phyloP scores from a whole-genome alignment of 2,797 vertebrate genomes.

The Trachurus trachurus region DNA sequence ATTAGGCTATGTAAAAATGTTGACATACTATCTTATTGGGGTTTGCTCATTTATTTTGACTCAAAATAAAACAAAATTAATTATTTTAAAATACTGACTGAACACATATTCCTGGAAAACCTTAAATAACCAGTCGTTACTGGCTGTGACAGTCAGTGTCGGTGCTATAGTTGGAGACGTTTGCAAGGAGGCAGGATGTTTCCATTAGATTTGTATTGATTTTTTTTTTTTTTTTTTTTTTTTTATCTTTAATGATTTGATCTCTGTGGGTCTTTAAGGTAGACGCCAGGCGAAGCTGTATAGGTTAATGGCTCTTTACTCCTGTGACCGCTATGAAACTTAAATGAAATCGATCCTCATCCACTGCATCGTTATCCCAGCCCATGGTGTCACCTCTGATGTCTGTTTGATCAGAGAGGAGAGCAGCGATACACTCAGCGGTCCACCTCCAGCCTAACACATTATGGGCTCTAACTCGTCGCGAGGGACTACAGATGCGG shows the following conservation, averaged over 20 bases:
- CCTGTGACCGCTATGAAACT: constrained; percentile 61
- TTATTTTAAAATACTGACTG: neutral
- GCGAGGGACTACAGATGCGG: neutral
- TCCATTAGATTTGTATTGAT: constrained; percentile 64
- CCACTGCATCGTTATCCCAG: constrained; percentile 57
- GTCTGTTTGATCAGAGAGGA: constrained; percentile 44
- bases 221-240: constrained; percentile 11
- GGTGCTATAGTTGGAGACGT: constrained; percentile 4
- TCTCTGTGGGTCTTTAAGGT: constrained; percentile 40
- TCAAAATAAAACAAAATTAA: neutral
- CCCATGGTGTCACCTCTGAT: constrained; percentile 53
- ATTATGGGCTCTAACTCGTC: neutral
- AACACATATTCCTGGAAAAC: neutral
- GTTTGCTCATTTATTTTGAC: too few relatives aligned
- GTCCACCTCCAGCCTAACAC: constrained; percentile 7
- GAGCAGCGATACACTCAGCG: neutral
- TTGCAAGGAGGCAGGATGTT: constrained; percentile 24
- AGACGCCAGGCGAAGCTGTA: constrained; percentile 45
- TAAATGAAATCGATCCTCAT: constrained; percentile 66
- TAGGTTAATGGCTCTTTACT: constrained; percentile 72
- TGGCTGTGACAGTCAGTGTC: constrained; percentile 1
- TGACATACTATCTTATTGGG: too few relatives aligned
- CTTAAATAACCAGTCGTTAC: neutral
- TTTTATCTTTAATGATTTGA: constrained; percentile 56
- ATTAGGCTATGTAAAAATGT: neutral